Evolutionary conservation across 2,797 vertebrate species (phyloP).

Genomic region (Alca torda): DNA sequence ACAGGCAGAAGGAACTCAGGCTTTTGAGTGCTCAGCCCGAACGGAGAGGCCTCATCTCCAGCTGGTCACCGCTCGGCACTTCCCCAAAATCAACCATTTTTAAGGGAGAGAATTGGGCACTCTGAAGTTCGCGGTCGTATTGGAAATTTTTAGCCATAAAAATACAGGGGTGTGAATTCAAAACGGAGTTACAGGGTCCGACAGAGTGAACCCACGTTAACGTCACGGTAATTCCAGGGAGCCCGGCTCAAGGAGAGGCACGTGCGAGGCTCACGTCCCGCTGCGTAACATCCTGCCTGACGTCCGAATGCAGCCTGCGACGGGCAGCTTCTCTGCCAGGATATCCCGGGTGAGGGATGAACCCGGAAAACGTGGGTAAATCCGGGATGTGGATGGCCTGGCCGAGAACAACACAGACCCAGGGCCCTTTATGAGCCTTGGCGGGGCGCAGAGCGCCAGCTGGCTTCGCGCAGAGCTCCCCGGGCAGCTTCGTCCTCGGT

Average conservation of each 20-base stretch:
- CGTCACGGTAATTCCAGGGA: rapidly evolving
- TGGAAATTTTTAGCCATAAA: neutral
- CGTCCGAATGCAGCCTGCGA: neutral
- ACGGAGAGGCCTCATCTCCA: neutral
- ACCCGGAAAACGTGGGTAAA: neutral
- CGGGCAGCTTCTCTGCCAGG: neutral
- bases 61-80: neutral
- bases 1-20: neutral
- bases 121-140: neutral
- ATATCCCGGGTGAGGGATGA: neutral
- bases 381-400: neutral
- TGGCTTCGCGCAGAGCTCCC: neutral
- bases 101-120: too few species aligned
- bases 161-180: neutral
- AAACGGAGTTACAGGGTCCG: neutral
- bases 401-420: neutral
- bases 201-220: rapidly evolving
- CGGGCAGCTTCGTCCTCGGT: neutral
- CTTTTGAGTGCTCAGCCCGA: neutral
- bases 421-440: neutral
- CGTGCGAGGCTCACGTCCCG: rapidly evolving
- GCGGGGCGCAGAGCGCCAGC: rapidly evolving
- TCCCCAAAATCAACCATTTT: neutral
- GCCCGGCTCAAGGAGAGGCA: neutral
- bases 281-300: neutral